These are phyloP conservation scores for Cyprinodon brontotheroides DNA, from an alignment of 2,113 vertebrate species.

Conservation along the genomic window DNA sequence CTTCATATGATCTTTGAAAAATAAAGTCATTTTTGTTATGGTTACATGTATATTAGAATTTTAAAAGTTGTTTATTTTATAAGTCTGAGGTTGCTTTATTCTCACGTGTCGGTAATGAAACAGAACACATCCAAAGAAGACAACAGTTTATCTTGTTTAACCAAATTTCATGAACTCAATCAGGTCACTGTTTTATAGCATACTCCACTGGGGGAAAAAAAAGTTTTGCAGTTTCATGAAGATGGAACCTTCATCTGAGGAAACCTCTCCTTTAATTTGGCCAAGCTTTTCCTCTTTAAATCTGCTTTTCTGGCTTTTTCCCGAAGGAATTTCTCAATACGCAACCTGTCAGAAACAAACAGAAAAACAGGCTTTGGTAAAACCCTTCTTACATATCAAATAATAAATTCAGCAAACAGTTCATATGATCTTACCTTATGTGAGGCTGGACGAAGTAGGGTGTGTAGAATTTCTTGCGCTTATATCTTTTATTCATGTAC, in stretches of 20 bases:
- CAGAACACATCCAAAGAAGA: not conserved
- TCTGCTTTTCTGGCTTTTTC: slow-evolving; percentile 56
- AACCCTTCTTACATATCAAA: not conserved
- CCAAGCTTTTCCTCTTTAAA: slow-evolving; percentile 61
- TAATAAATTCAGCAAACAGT: too few species aligned
- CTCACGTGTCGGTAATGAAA: not conserved
- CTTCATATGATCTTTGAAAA: slow-evolving; percentile 53
- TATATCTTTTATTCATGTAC: slow-evolving; percentile 89
- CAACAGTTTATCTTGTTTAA: slow-evolving; percentile 28
- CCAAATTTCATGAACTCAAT: slow-evolving; percentile 4
- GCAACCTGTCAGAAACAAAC: slow-evolving; percentile 80
- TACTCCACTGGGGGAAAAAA: not conserved
- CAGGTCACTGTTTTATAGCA: not conserved
- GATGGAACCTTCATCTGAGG: slow-evolving; percentile 74
- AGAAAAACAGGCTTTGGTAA: not conserved
- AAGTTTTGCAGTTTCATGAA: slow-evolving; percentile 33
- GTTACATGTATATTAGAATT: not conserved
- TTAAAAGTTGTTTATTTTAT: not conserved
- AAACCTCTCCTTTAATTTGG: slow-evolving; percentile 78
- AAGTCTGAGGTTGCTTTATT: not conserved
- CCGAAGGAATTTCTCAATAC: slow-evolving; percentile 81
- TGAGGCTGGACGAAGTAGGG: slow-evolving; percentile 84
- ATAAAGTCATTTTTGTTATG: slow-evolving; percentile 59
- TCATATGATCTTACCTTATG: slow-evolving; percentile 80
- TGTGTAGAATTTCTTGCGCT: slow-evolving; percentile 85